phyloP scores from a whole-genome alignment of 1,140 invertebrate genomes.

The Heliconius congener region DNA sequence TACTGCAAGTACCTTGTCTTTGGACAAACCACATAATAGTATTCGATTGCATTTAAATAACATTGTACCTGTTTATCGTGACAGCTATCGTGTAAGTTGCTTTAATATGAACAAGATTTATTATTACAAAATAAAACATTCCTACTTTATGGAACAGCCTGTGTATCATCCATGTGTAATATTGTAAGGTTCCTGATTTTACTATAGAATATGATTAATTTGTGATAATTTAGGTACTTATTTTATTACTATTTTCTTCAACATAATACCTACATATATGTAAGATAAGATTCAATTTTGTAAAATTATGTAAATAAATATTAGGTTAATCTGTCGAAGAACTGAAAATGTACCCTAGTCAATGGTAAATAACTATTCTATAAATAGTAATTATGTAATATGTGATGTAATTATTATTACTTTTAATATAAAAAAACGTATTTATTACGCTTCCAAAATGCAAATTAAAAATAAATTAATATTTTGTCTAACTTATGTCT shows the following conservation, averaged over 20 bases:
- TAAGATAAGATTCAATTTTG: conserved; percentile 38
- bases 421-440: conserved; percentile 74
- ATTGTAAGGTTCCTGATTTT: conserved; percentile 66
- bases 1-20: conserved; percentile 59
- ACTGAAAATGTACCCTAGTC: conserved; percentile 80
- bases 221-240: conserved; percentile 79
- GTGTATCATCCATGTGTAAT: conserved; percentile 40
- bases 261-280: conserved; percentile 16
- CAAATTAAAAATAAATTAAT: conserved; percentile 80
- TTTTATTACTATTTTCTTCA: conserved; percentile 29
- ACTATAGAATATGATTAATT: conserved; percentile 54
- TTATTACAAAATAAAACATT: conserved; percentile 52
- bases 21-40: conserved; percentile 41
- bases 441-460: conserved; percentile 80
- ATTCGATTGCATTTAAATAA: conserved; percentile 47
- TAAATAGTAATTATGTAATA: conserved; percentile 73
- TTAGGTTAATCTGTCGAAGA: conserved; percentile 62
- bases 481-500: conserved; percentile 71
- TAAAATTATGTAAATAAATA: conserved; percentile 59
- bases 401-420: conserved; percentile 80
- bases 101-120: conserved; percentile 34
- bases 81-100: conserved; percentile 39
- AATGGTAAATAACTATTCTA: conserved; percentile 75
- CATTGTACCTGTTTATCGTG: conserved; percentile 54
- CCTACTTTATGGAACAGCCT: conserved; percentile 49